These are phyloP conservation scores for Selenia dentaria DNA, from an alignment of 2,888 invertebrate genomes.

Conservation along the genomic window DNA sequence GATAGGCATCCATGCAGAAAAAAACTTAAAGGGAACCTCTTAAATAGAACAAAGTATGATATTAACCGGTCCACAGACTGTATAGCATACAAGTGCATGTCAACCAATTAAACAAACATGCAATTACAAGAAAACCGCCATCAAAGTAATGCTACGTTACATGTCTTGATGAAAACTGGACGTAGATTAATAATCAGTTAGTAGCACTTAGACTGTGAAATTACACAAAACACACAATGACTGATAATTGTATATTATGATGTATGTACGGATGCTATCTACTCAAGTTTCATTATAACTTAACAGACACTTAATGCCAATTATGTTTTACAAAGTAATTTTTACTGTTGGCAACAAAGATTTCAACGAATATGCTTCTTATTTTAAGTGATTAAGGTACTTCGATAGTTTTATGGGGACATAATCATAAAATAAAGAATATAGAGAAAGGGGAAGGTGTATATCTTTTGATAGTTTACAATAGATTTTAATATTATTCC, in stretches of 20 bases:
- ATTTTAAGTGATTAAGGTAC: conserved; percentile 9
- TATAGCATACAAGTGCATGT: conserved; percentile 35
- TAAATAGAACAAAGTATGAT: neutral
- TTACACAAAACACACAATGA: conserved; percentile 57
- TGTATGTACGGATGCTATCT: conserved; percentile 69
- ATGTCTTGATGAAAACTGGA: conserved; percentile 32
- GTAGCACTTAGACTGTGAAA: conserved; percentile 55
- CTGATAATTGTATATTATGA: conserved; percentile 70
- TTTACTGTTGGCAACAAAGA: conserved; percentile 21
- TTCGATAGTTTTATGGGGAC: conserved; percentile 14
- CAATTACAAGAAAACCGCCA: conserved; percentile 57
- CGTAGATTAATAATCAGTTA: conserved; percentile 26
- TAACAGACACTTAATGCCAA: conserved; percentile 79
- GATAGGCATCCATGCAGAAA: conserved; percentile 10
- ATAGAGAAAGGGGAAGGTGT: conserved; percentile 66
- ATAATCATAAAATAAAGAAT: neutral
- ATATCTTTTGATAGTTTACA: conserved; percentile 73
- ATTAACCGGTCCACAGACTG: neutral
- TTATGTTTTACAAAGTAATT: conserved; percentile 53
- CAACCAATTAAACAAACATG: conserved; percentile 38
- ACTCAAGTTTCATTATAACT: conserved; percentile 76
- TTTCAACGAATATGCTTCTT: conserved; percentile 34
- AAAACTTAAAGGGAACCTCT: conserved; percentile 4
- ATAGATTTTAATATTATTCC: conserved; percentile 69
- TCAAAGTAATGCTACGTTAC: conserved; percentile 54